Conservation (phyloP, 2,888 invertebrate species). For the Sphinx pinastri region DNA sequence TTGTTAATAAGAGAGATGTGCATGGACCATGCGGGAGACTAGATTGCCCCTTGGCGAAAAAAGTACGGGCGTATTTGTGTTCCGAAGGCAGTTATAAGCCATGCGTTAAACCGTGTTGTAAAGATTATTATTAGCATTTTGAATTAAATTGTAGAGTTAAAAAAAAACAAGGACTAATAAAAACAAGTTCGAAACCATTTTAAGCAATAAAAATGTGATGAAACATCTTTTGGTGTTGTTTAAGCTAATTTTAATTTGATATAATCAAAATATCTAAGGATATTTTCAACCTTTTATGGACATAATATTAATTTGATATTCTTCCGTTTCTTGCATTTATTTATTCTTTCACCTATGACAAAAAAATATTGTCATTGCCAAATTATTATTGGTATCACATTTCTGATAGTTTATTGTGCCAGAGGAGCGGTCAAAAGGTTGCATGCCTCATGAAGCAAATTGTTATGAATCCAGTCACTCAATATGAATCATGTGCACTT, state of each 20-base stretch:
- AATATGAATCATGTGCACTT: slow-evolving; percentile 55
- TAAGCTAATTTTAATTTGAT: too few species aligned
- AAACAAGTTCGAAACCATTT: neutral
- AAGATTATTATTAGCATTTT: slow-evolving; percentile 64
- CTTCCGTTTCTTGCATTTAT: too few species aligned
- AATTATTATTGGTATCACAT: too few species aligned
- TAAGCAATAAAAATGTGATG: neutral
- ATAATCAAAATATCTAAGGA: too few species aligned
- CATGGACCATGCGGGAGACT: slow-evolving; percentile 78
- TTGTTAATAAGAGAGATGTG: slow-evolving; percentile 76
- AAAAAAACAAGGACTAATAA: neutral
- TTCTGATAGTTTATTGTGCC: neutral
- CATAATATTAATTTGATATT: too few species aligned
- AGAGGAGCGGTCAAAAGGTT: slow-evolving; percentile 17
- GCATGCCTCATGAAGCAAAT: slow-evolving; percentile 24
- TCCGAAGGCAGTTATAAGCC: slow-evolving; percentile 72
- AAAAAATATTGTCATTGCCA: too few species aligned
- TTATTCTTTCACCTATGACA: too few species aligned
- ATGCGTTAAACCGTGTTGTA: slow-evolving; percentile 71
- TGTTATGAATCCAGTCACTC: slow-evolving; percentile 27
- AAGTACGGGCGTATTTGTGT: slow-evolving; percentile 66
- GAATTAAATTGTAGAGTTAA: neutral
- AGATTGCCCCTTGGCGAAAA: slow-evolving; percentile 77
- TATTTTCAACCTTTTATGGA: too few species aligned
- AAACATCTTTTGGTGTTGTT: neutral